Evolutionary conservation across 2,888 invertebrate species (phyloP), one percentile per base, ranked within the genome.

Genomic region (Eledona agricola): DNA sequence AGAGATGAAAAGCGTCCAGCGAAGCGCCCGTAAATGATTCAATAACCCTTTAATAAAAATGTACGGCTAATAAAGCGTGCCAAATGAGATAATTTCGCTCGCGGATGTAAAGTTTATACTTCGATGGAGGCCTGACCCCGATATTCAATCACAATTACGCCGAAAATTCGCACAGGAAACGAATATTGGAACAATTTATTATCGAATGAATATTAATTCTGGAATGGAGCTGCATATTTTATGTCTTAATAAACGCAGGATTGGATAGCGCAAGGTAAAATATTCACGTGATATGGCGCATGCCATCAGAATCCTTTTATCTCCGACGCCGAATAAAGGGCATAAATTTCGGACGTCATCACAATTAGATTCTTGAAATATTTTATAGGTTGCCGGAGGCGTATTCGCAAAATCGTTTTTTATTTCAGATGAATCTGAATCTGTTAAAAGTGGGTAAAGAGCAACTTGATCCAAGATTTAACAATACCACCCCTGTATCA

Each of bases 1-100:
- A 29, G 53, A 46, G 49, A 54, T 54, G 49, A 54, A 54, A 54
- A 40, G 49, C 54, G 23, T 42, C 26, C 31, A 40, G 35, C 49
- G 49, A 47, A 43, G 35, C 11, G 1, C 10, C 29, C 42, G 45
- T 47, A 34, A 46, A 40, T 53, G 34, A 53, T 53, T 53, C 28
- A 53, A 32, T 23, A 42, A 20, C 40, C 53, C 42, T 53, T 32
- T 47, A 47, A 32, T 46, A 52, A 46, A 52, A 52, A 46, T 25
- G 17, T 19, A 19, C 51, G 19, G 4, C 38, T 40, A 46, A 53
- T 53, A 53, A 53, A 53, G 47, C 34, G 34, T 22, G 23, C 40
- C 32, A 46, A 52, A 52, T 38, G 38, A 40, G 46, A 32, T 52
- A 52, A 52, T 52, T 52, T 47, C 40, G 25, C 52, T 52, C 19